Base-by-base conservation (phyloP, 2,797 vertebrate species). In the Anableps anableps region DNA sequence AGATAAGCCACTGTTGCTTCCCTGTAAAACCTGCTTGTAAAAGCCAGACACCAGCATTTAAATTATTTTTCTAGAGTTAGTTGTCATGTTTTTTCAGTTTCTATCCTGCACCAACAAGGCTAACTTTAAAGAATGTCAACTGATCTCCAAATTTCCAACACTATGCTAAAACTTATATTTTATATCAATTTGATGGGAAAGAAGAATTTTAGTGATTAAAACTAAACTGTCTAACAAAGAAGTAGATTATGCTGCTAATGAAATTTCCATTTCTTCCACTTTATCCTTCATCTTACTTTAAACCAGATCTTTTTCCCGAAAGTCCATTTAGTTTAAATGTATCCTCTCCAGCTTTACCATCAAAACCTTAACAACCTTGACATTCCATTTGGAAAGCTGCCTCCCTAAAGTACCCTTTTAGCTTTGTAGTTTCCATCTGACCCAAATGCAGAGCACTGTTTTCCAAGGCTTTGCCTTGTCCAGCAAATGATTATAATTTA, bases 401-500 rank as follows among this genome's bases (percentile, higher is more conserved):
- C 29, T 51, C 60, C 10, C 10, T 53, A 77, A 51, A 38, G 23
- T 29, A 19, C 51, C 16, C 34, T 68, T 73, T 62, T 7, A 21
- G 10, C 55, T 81, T 78, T 77, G 13, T 17, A 76, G 34, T 26
- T 7, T 14, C 75, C 11, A 43, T 53, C 62, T 72, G 58, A 73
- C 26, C 47, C 38, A 66, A 74, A 76, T n/a, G 26, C 77, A 75
- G 84, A 76, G 26, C 60, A 31, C 34, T 19, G 13, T 19, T 79
- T 81, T 80, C 0, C 14, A 76, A 43, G 41, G 73, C 53, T 31
- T 75, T 51, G 55, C n/a, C 75, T 75, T 74, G 51, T 77, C 64
- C 80, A 51, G 55, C 86, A 86, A 34, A 86, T 85, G 85, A 84
- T n/a, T 45, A n/a, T 90, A 88, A 93, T 85, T 87, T 77, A 60